phyloP scores from a whole-genome alignment of 35 echinoderm and acorn worm species.

The Heliocidaris erythrogramma region DNA sequence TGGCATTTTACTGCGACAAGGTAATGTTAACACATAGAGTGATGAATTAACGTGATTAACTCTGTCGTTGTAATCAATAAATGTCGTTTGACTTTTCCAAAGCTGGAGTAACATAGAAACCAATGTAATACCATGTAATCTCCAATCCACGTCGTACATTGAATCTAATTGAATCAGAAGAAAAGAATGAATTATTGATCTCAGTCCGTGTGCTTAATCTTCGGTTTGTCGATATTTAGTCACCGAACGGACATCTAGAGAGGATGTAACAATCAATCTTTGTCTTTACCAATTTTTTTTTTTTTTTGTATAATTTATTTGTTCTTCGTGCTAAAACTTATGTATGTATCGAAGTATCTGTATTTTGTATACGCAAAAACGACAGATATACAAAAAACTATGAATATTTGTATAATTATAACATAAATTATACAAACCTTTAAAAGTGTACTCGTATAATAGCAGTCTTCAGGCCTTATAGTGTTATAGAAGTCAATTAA shows the following conservation, averaged over 20 bases:
- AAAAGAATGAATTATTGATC: constrained; percentile 19
- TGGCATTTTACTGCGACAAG: neutral
- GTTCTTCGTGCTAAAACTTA: too few relatives aligned
- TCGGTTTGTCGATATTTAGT: neutral
- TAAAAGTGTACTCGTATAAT: too few relatives aligned
- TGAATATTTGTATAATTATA: too few relatives aligned
- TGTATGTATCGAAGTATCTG: too few relatives aligned
- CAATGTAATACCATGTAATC: neutral
- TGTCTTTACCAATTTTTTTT: too few relatives aligned
- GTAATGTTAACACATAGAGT: neutral
- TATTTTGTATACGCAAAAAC: too few relatives aligned
- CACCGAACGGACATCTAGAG: neutral
- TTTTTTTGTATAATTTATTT: too few relatives aligned
- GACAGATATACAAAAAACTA: too few relatives aligned
- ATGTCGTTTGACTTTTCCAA: neutral
- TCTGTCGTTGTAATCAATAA: neutral
- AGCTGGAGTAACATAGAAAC: neutral
- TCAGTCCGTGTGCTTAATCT: neutral
- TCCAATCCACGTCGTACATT: neutral
- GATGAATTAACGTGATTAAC: neutral
- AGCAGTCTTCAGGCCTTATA: too few relatives aligned
- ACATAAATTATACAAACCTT: too few relatives aligned
- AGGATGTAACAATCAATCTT: too few relatives aligned
- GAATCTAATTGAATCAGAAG: neutral
- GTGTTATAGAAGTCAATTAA: too few relatives aligned